A percentile compares a stretch with the other conserved stretches of the same genome.
These are phyloP conservation scores for Cantharis flavilabris DNA, from an alignment of 2,888 invertebrate species.

Conservation along the genomic window DNA sequence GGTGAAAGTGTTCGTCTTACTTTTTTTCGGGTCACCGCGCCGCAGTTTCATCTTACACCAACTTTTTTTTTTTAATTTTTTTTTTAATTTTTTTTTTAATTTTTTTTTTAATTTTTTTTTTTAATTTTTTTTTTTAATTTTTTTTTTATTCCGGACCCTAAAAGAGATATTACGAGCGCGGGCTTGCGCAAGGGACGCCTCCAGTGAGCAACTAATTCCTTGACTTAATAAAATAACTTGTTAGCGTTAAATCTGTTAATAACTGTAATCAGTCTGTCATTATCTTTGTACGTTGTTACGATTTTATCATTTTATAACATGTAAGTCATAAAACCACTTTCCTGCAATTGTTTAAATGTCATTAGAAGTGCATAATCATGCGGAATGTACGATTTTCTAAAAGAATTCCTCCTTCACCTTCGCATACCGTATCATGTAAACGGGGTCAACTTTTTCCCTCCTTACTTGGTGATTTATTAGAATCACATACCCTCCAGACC, in stretches of 20 bases:
- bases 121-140: no score
- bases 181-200: background rate
- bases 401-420: background rate
- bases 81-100: no score
- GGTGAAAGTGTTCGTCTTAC: background rate
- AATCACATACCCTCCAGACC: no score
- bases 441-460: background rate
- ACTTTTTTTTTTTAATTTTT: no score
- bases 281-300: background rate
- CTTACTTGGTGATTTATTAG: background rate
- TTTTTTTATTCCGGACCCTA: no score
- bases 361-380: background rate
- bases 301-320: background rate
- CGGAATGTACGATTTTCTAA: background rate
- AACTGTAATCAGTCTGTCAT: background rate
- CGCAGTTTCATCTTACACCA: background rate
- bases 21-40: background rate
- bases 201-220: background rate
- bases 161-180: no score
- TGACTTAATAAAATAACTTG: background rate
- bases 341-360: background rate
- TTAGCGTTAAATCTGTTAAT: background rate
- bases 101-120: no score
- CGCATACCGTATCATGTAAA: background rate
- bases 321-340: background rate